Evolutionary conservation across 2,797 vertebrate genomes (phyloP), one percentile per base, ranked within the genome.

Genomic region (Hafferia zeledoni): DNA sequence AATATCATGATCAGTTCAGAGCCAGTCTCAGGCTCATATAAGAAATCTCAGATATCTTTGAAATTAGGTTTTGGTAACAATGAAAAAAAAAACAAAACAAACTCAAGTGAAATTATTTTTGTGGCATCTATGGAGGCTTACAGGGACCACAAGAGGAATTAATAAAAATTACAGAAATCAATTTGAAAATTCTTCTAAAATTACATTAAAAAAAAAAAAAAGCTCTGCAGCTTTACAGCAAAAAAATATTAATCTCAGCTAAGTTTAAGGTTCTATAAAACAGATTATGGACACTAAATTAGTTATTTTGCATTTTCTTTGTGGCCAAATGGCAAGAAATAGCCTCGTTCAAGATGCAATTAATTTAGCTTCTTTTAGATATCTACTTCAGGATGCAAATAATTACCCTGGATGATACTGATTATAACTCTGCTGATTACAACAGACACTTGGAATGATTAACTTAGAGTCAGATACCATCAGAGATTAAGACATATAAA

Each of bases 351-450:
- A 71, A 87, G 59, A 55, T 56, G 81, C 35, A 93, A 94, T 89
- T 95, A 93, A 90, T 90, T 76, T 55, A 75, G n/a, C 28, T 74
- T 81, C 74, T 65, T 89, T 89, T 31, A 89, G 31, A 72, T 69
- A 43, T 47, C 70, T 90, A n/a, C 89, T 95, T 90, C 59, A 87
- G 57, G 47, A 94, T 87, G 83, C 59, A 89, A 90, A 78, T 92
- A 94, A 92, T 94, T 95, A 89, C 55, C 77, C 67, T 50, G 47
- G 59, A 86, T 87, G 70, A 65, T 72, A 69, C 74, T 92, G 86
- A 93, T 95, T 93, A 87, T 63, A 90, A 49, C 74, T 92, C n/a
- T 15, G n/a, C 83, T 90, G 95, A 96, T 96, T 96, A 87, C 70
- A 92, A 52, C 61, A 90, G 90, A 52, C 67, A 79, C 81, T 93